Evolutionary conservation across 2,113 vertebrate species (phyloP).

Genomic region (Etheostoma spectabile): DNA sequence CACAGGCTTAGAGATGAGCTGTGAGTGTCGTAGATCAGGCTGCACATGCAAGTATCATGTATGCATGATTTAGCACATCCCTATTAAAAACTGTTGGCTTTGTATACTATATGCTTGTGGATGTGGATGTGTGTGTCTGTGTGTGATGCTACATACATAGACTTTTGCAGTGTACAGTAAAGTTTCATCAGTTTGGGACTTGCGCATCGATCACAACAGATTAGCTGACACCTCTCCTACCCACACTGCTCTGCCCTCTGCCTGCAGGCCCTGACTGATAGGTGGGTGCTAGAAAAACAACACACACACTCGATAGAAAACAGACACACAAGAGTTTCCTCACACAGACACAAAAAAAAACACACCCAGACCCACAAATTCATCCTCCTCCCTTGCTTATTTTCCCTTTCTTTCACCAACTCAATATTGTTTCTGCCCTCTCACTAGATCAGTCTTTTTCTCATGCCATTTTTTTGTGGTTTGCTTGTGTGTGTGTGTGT

Average conservation of each 20-base stretch:
- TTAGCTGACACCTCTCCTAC: slow-evolving; percentile 77
- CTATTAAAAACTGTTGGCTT: not conserved
- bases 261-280: slow-evolving; percentile 67
- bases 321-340: slow-evolving; percentile 49
- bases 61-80: slow-evolving; percentile 11
- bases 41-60: slow-evolving; percentile 16
- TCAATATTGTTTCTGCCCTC: slow-evolving; percentile 58
- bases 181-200: slow-evolving; percentile 70
- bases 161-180: slow-evolving; percentile 56
- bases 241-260: slow-evolving; percentile 72
- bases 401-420: slow-evolving; percentile 50
- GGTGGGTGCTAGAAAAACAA: slow-evolving; percentile 61
- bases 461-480: slow-evolving; percentile 36
- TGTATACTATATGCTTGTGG: not conserved
- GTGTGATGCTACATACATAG: slow-evolving; percentile 3
- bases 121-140: not conserved
- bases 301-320: slow-evolving; percentile 44
- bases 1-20: slow-evolving; percentile 32
- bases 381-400: slow-evolving; percentile 26
- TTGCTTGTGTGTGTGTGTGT: slow-evolving; percentile 10
- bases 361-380: slow-evolving; percentile 34
- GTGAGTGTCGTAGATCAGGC: slow-evolving; percentile 23
- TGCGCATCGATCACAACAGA: slow-evolving; percentile 77
- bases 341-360: slow-evolving; percentile 8
- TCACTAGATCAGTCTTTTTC: slow-evolving; percentile 48